phyloP scores from a whole-genome alignment of 2,797 vertebrate genomes.

The Helicolenus hilgendorfi region DNA sequence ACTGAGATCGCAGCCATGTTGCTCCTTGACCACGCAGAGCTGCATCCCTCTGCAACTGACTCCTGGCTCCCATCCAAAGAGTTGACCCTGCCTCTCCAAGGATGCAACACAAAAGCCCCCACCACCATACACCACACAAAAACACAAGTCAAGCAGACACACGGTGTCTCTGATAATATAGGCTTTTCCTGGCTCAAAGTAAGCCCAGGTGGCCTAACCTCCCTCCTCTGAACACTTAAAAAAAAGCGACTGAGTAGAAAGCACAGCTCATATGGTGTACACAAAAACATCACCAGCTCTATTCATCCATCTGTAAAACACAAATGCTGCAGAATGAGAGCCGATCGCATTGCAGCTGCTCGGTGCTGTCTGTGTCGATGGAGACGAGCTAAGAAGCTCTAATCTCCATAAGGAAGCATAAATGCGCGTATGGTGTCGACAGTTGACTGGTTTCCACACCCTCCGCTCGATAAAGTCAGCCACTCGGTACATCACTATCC shows the following conservation, averaged over 20 bases:
- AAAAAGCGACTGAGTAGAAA: constrained; percentile 1
- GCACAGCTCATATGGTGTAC: constrained; percentile 8
- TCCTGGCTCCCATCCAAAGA: constrained; percentile 58
- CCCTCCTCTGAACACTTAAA: constrained; percentile 15
- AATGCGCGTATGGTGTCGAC: constrained; percentile 34
- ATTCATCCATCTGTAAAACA: constrained; percentile 60
- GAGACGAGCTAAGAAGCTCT: constrained; percentile 24
- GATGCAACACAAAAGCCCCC: constrained; percentile 33
- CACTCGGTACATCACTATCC: constrained; percentile 26
- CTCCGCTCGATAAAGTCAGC: constrained; percentile 18
- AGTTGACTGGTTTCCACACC: constrained; percentile 19
- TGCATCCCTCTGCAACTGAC: constrained; percentile 48
- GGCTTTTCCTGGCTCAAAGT: constrained; percentile 19
- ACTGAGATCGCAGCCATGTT: constrained; percentile 45
- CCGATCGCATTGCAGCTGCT: constrained; percentile 38
- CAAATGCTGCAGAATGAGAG: constrained; percentile 31
- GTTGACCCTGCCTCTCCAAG: constrained; percentile 55
- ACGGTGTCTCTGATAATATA: constrained; percentile 27
- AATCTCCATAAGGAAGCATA: constrained; percentile 53
- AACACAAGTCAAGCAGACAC: constrained; percentile 28
- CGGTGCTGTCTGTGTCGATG: constrained; percentile 6
- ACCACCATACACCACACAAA: neutral
- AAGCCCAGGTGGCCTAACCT: neutral
- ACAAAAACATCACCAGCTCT: constrained; percentile 21
- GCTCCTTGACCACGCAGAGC: constrained; percentile 45